phyloP scores from a whole-genome alignment of 1,140 invertebrate species.

The Oryzaephilus surinamensis region DNA sequence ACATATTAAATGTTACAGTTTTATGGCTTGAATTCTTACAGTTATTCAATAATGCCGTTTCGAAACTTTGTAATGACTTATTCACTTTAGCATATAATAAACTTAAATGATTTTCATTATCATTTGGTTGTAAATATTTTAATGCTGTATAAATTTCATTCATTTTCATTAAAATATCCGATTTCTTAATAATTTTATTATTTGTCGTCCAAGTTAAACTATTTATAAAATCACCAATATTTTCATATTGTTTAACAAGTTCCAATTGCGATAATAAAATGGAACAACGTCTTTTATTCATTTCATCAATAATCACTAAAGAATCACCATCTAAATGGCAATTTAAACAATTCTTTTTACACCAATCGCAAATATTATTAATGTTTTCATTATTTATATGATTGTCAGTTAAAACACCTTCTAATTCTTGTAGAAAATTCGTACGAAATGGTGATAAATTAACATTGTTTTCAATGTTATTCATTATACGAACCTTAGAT shows the following conservation, averaged over 20 bases:
- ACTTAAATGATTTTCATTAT: slow-evolving; percentile 28
- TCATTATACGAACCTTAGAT: slow-evolving; percentile 31
- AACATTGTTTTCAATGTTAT: slow-evolving; percentile 23
- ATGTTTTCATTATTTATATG: slow-evolving; percentile 11
- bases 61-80: slow-evolving; percentile 31
- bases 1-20: slow-evolving; percentile 24
- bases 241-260: slow-evolving; percentile 13
- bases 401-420: slow-evolving; percentile 36
- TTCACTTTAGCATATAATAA: slow-evolving; percentile 32
- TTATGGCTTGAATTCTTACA: slow-evolving; percentile 20
- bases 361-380: slow-evolving; percentile 18
- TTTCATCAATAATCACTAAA: slow-evolving; percentile 21
- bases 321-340: slow-evolving; percentile 14
- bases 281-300: slow-evolving; percentile 17
- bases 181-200: slow-evolving; percentile 19
- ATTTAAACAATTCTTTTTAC: slow-evolving; percentile 15
- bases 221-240: slow-evolving; percentile 21
- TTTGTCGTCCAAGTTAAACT: slow-evolving; percentile 20
- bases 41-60: slow-evolving; percentile 26
- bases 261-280: slow-evolving; percentile 13
- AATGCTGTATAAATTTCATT: slow-evolving; percentile 29
- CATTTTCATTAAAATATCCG: slow-evolving; percentile 24
- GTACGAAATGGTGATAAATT: slow-evolving; percentile 39
- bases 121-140: slow-evolving; percentile 22
- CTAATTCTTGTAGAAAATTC: slow-evolving; percentile 44